These are phyloP conservation scores for Athalia rosae DNA, from an alignment of 2,888 invertebrate species.

Conservation along the genomic window DNA sequence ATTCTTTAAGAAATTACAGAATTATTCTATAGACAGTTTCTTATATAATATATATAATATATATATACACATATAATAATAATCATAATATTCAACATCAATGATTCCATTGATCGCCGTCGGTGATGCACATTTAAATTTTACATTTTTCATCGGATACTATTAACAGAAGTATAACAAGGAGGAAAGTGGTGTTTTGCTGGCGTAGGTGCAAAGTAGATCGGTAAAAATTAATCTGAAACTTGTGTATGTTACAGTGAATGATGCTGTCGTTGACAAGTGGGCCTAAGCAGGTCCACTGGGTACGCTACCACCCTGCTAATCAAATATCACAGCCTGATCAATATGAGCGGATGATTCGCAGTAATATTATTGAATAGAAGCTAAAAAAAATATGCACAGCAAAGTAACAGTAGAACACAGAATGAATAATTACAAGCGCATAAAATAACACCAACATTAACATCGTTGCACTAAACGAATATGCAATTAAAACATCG, in stretches of 20 bases:
- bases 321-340: constrained; percentile 27
- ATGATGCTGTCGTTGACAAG: constrained; percentile 61
- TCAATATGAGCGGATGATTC: not conserved
- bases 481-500: not conserved
- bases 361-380: not conserved
- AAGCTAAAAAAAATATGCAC: not conserved
- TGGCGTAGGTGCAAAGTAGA: not conserved
- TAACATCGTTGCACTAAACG: no score
- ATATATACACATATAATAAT: constrained; percentile 39
- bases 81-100: constrained; percentile 13
- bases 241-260: constrained; percentile 65
- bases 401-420: not conserved
- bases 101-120: constrained; percentile 44
- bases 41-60: constrained; percentile 35
- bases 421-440: no score
- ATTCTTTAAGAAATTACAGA: not conserved
- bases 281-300: constrained; percentile 50
- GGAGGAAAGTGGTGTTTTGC: constrained; percentile 20
- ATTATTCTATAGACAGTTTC: constrained; percentile 17
- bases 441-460: no score
- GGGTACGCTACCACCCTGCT: constrained; percentile 16
- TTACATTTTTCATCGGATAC: not conserved
- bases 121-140: constrained; percentile 37
- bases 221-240: not conserved
- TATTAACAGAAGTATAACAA: constrained; percentile 26